These are phyloP conservation scores for Podilymbus podiceps DNA, from an alignment of 2,113 vertebrate genomes.

Conservation along the genomic window DNA sequence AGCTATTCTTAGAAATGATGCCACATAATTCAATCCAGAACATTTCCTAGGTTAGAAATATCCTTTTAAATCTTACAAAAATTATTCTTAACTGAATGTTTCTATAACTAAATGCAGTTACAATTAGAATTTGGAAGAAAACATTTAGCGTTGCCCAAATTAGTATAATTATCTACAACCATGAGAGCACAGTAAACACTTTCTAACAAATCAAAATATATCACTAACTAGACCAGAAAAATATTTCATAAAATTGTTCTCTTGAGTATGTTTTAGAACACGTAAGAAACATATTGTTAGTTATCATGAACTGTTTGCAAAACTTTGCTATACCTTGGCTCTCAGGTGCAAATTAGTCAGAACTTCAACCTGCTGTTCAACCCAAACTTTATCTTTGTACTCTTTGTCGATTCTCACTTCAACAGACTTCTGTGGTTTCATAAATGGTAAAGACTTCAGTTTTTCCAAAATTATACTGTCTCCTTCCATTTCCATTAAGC, in stretches of 20 bases:
- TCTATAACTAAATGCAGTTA: not conserved
- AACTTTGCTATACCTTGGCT: not conserved
- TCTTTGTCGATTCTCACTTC: not conserved
- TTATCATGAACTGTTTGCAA: not conserved
- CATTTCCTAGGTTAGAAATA: not conserved
- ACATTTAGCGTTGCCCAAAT: not conserved
- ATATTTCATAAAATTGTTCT: not conserved
- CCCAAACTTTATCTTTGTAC: not conserved
- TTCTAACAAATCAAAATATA: not conserved
- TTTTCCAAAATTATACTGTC: not conserved
- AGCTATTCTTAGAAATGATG: conserved; percentile 10
- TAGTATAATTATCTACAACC: not conserved
- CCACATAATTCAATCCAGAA: not conserved
- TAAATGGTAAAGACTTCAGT: not conserved
- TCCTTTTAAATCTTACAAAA: not conserved
- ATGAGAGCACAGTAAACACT: not conserved
- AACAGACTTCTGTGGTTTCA: not conserved
- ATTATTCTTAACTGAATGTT: not conserved
- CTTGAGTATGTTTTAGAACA: not conserved
- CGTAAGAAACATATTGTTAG: not conserved
- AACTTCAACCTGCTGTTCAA: not conserved
- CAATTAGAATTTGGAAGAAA: not conserved
- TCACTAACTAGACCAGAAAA: not conserved
- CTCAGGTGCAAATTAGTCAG: not conserved
- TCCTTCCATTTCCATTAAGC: not conserved